phyloP scores from a whole-genome alignment of 1,140 invertebrate species.

The Chironomus tepperi region DNA sequence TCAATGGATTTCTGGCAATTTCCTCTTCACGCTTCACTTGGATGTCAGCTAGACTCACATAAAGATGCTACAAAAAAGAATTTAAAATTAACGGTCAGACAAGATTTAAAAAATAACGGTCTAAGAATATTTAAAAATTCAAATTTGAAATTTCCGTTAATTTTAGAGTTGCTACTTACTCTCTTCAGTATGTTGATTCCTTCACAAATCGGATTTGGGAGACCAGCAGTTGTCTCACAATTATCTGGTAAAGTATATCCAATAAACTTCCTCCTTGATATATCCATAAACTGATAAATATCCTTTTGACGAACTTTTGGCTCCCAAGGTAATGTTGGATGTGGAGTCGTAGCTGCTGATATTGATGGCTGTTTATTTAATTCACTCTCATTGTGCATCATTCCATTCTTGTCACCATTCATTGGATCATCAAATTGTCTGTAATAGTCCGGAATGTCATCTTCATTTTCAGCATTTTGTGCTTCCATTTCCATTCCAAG shows the following conservation, averaged over 20 bases:
- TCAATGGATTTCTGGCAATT: slow-evolving; percentile 66
- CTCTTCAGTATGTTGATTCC: slow-evolving; percentile 82
- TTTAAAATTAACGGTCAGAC: slow-evolving; percentile 17
- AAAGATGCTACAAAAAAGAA: slow-evolving; percentile 56
- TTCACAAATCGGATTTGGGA: slow-evolving; percentile 92
- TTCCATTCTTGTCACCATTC: slow-evolving; percentile 37
- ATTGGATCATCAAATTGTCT: slow-evolving; percentile 43
- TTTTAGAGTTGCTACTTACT: too few relatives aligned
- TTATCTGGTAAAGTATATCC: slow-evolving; percentile 82
- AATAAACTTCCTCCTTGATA: slow-evolving; percentile 88
- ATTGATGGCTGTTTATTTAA: not conserved
- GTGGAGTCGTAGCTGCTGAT: slow-evolving; percentile 41
- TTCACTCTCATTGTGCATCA: slow-evolving; percentile 25
- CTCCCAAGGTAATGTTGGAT: slow-evolving; percentile 78
- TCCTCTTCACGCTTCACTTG: slow-evolving; percentile 78
- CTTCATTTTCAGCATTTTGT: slow-evolving; percentile 39
- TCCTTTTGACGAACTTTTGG: slow-evolving; percentile 94
- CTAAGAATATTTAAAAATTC: slow-evolving; percentile 21
- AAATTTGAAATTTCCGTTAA: slow-evolving; percentile 11
- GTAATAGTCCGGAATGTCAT: slow-evolving; percentile 44
- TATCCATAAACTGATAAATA: slow-evolving; percentile 84
- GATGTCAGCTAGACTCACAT: slow-evolving; percentile 71
- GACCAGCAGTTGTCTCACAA: slow-evolving; percentile 76
- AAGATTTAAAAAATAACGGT: slow-evolving; percentile 13
- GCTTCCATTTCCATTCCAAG: slow-evolving; percentile 61